These are phyloP conservation scores for Caradrina kadenii DNA, from an alignment of 2,888 invertebrate genomes.

Conservation along the genomic window DNA sequence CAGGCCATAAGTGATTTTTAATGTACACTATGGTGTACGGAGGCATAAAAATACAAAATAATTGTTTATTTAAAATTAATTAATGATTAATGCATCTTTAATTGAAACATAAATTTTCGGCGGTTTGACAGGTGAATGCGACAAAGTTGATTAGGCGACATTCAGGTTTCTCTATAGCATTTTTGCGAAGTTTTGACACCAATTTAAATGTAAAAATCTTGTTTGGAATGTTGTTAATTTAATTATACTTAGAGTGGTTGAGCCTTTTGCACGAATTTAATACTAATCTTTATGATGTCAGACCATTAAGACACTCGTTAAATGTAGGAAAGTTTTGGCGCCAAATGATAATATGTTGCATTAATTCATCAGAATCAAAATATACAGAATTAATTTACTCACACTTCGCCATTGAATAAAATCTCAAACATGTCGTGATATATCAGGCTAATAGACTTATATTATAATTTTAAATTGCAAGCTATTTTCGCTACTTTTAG, in stretches of 20 bases:
- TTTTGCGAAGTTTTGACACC: slow-evolving; percentile 48
- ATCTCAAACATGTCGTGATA: slow-evolving; percentile 14
- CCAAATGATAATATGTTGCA: slow-evolving; percentile 43
- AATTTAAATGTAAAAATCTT: slow-evolving; percentile 67
- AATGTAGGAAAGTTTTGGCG: slow-evolving; percentile 40
- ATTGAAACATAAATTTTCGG: slow-evolving; percentile 37
- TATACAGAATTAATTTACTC: slow-evolving; percentile 30
- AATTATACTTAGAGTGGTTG: slow-evolving; percentile 58
- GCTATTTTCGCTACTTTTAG: slow-evolving; percentile 7
- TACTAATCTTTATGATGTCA: slow-evolving; percentile 51
- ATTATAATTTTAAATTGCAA: slow-evolving; percentile 19
- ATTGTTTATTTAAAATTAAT: slow-evolving; percentile 50
- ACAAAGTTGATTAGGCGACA: slow-evolving; percentile 38
- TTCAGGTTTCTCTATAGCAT: slow-evolving; percentile 55
- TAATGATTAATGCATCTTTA: slow-evolving; percentile 48
- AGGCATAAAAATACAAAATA: slow-evolving; percentile 21
- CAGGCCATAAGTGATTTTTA: slow-evolving; percentile 32
- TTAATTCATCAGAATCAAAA: slow-evolving; percentile 37
- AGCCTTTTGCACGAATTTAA: slow-evolving; percentile 44
- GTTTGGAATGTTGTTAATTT: slow-evolving; percentile 69
- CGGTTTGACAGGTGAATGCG: slow-evolving; percentile 18
- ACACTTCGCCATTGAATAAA: slow-evolving; percentile 15
- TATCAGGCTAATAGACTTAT: slow-evolving; percentile 24
- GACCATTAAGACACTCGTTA: slow-evolving; percentile 27
- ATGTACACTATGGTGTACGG: slow-evolving; percentile 25